Evolutionary conservation across 2,113 vertebrate species (phyloP).

Genomic region (Solenodon paradoxus): DNA sequence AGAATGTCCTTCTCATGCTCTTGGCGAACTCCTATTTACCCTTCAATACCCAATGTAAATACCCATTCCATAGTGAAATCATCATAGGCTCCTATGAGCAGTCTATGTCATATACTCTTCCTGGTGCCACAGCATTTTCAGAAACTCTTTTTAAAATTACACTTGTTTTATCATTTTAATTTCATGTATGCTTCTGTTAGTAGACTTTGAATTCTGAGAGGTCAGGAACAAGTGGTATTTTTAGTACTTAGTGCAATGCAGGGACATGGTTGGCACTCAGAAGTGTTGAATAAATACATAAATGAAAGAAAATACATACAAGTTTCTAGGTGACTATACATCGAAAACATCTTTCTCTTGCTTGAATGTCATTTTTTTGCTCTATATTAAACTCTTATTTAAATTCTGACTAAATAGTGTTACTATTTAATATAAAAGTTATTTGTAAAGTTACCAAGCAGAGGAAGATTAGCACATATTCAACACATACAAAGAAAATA

Average conservation of each 20-base stretch:
- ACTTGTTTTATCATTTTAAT: not conserved
- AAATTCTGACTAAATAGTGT: not conserved
- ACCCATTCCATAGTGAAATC: not conserved
- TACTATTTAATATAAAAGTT: not conserved
- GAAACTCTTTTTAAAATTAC: not conserved
- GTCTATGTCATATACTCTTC: not conserved
- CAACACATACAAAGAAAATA: not conserved
- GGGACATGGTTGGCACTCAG: not conserved
- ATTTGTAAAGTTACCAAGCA: not conserved
- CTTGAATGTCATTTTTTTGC: not conserved
- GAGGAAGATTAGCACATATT: not conserved
- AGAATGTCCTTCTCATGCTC: not conserved
- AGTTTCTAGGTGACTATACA: not conserved
- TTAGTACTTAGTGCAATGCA: not conserved
- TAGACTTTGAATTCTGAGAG: not conserved
- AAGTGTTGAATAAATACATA: not conserved
- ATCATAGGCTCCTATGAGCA: not conserved
- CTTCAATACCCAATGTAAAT: not conserved
- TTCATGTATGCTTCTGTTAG: not conserved
- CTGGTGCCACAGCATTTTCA: not conserved
- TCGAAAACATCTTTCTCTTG: not conserved
- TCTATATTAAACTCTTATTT: not conserved
- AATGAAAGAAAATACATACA: not conserved
- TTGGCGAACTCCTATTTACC: not conserved
- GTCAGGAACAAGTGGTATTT: not conserved